A percentile compares a stretch with the other conserved stretches of the same genome.
Evolutionary conservation across 2,888 invertebrate genomes (phyloP).

Genomic region (Lasioglossum malachurum): DNA sequence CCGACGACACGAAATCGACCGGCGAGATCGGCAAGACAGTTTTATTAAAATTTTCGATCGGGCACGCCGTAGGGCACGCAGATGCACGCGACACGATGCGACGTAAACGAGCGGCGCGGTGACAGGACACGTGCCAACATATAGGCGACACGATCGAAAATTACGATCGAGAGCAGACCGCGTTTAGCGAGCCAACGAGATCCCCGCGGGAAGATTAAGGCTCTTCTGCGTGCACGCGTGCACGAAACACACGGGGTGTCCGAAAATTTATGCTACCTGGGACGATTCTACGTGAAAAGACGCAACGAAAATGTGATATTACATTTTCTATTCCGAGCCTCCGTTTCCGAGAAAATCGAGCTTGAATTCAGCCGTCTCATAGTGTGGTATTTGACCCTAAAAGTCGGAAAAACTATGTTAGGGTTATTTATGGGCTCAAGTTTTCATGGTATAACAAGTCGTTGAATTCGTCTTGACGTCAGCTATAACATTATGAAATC

Average conservation of each 20-base stretch:
- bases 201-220: constrained; percentile 58
- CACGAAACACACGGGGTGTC: not conserved
- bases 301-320: not conserved
- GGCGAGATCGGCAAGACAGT: constrained; percentile 22
- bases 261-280: not conserved
- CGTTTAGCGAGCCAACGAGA: constrained; percentile 54
- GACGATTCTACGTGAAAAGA: not conserved
- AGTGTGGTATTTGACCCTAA: too few relatives aligned
- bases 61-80: constrained; percentile 44
- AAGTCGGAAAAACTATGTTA: too few relatives aligned
- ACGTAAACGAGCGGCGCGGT: constrained; percentile 20
- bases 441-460: too few relatives aligned
- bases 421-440: too few relatives aligned
- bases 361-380: not conserved
- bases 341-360: not conserved
- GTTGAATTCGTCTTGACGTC: too few relatives aligned
- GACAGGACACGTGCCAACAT: constrained; percentile 43
- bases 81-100: constrained; percentile 37
- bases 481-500: too few relatives aligned
- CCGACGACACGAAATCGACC: constrained; percentile 20
- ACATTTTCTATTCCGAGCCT: not conserved
- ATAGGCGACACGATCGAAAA: constrained; percentile 59
- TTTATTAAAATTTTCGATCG: constrained; percentile 44
- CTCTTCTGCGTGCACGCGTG: constrained; percentile 19
- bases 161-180: constrained; percentile 57